phyloP scores from a whole-genome alignment of 2,113 vertebrate species.

The Eolophus roseicapilla region DNA sequence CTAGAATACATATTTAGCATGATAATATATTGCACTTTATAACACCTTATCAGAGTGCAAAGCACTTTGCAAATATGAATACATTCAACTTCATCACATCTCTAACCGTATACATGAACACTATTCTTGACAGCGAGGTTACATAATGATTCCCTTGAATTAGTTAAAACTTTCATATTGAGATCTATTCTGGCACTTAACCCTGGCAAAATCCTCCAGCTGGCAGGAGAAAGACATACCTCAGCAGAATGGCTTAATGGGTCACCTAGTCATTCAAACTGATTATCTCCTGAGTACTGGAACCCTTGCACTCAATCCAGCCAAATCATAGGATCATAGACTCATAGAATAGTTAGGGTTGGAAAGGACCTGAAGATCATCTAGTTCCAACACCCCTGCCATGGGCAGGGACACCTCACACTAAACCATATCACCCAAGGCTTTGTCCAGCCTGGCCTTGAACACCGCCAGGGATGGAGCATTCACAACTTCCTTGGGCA shows the following conservation, averaged over 20 bases:
- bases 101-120: neutral
- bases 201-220: slow-evolving; percentile 25
- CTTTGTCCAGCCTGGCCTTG: too few relatives aligned
- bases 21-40: neutral
- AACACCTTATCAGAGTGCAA: neutral
- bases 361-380: too few relatives aligned
- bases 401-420: too few relatives aligned
- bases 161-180: slow-evolving; percentile 56
- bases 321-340: neutral
- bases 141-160: slow-evolving; percentile 43
- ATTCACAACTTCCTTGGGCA: too few relatives aligned
- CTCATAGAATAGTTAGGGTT: too few relatives aligned
- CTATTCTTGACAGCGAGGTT: slow-evolving; percentile 41
- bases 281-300: neutral
- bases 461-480: too few relatives aligned
- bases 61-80: neutral
- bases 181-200: slow-evolving; percentile 51
- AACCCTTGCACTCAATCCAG: neutral
- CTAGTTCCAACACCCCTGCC: too few relatives aligned
- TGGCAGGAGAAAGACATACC: slow-evolving; percentile 44
- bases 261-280: slow-evolving; percentile 24
- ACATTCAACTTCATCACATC: neutral
- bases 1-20: neutral
- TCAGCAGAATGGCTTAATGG: slow-evolving; percentile 56
- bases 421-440: too few relatives aligned